Evolutionary conservation across 2,888 invertebrate genomes (phyloP), one percentile per base, ranked within the genome.

Genomic region (Heliconius charithonia): DNA sequence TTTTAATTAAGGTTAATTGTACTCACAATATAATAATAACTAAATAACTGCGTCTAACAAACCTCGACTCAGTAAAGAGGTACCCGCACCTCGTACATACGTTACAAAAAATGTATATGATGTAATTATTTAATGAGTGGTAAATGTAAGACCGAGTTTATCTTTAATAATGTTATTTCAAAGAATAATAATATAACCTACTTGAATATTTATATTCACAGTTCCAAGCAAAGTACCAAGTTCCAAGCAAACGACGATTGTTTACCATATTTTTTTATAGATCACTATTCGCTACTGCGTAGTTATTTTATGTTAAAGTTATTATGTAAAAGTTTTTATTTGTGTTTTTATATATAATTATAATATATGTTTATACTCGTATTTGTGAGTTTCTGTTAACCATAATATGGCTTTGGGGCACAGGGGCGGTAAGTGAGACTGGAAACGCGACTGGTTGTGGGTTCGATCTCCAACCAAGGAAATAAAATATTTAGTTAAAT

Each of bases 161-260:
- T 69, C 41, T 69, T 41, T 41, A 69, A 45, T 69, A 69, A 45
- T 45, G 25, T 69, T 69, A 69, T 69, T 69, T 45, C 41, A 69
- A 69, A 69, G 69, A 69, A 16, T 69, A 25, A 69, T 69, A 69
- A 45, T 41, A 69, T 41, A 69, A 37, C 13, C 69, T 69, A 69
- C 41, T 45, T 69, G 69, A 69, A 69, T 69, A 69, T 69, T 69
- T 69, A 69, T 69, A 69, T 25, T 9, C 25, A 45, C 41, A 69
- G 41, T 69, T 69, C 69, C 69, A 69, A 69, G 41, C 41, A 69
- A 45, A 41, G 69, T 7, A 7, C 51, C 51, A 22, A 69, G 69
- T 45, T 69, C 69, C 69, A 69, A 69, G 69, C 25, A 69, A 45
- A 41, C 22, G 51, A 13, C 1, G 41, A 45, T 69, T 69, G 67